Evolutionary conservation across 2,113 vertebrate species (phyloP), one percentile per base, ranked within the genome.

Genomic region (Corythaixoides concolor): DNA sequence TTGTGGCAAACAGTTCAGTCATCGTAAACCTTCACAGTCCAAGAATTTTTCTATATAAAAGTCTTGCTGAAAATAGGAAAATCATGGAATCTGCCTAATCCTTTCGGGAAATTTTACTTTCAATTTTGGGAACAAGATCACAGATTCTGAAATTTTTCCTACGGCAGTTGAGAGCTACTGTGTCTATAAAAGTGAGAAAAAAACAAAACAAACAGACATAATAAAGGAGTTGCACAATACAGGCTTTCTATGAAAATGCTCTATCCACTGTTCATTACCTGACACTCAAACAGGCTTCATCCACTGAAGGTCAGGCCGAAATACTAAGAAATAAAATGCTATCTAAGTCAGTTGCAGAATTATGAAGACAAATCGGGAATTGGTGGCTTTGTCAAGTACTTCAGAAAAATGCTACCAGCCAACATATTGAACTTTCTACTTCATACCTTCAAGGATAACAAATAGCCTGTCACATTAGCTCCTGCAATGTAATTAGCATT

Each of bases 401-500:
- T 85, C 62, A 82, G 53, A 79, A 94, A 95, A 88, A 79, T 50
- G 19, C 12, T 47, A 53, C 58, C 33, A 89, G 60, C 43, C 8
- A 11, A 52, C 1, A 1, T 52, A 85, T 7, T 87, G 84, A 92
- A 87, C 70, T 85, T 92, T 58, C 41, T 9, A 28, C 45, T 91
- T 92, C 55, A 27, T 55, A 89, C 52, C n/a, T 95, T 70, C 81
- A 95, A 72, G 62, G 58, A 79, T 89, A 93, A 89, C 49, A 94
- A 96, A 94, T 58, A 93, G 39, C 22, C 58, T 85, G 74, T 73
- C 89, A 76, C 0, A 0, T 93, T 78, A 93, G 58, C 66, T 91
- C 69, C 69, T 89, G 62, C 53, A 88, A 81, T 58, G 62, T 56
- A 96, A 95, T 96, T 96, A 95, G 45, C 77, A 93, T 88, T 93